Evolutionary conservation across 2,888 invertebrate species (phyloP), one percentile per base, ranked within the genome.

Genomic region (Gerris lacustris): DNA sequence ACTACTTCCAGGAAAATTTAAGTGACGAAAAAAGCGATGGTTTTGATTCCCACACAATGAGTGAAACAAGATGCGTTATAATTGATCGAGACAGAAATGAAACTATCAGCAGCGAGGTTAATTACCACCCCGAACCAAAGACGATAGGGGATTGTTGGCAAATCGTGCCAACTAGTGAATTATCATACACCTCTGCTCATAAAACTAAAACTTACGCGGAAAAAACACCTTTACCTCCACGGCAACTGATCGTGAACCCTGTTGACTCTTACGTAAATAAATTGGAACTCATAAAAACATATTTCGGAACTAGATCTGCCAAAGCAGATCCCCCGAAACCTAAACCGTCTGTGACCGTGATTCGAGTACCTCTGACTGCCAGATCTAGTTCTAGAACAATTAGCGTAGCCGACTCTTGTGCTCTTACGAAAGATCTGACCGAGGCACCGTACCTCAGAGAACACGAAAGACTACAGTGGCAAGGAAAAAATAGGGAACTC

Each of bases 401-500:
- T 2, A 55, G 15, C 55, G 5, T 11, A 11, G 55, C 55, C 15
- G 55, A 9, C 2, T 55, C 15, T 55, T 15, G 15, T 55, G 11
- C 17, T 4, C 18, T 64, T 7, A 18, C 64, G 9, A 64, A 64
- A 64, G 64, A 64, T 9, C 17, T 64, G 31, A 18, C 9, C 17
- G 17, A 31, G 9, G 64, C 18, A n/a, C 64, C 64, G 17, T 64
- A 64, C 18, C 17, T 64, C 2, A 64, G 31, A 18, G 64, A 18
- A n/a, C 64, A 64, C 18, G 64, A 64, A 18, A 9, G 64, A 64
- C 4, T 64, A n/a, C 64, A 64, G 31, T 64, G 64, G 64, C 18
- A 64, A 17, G 64, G 64, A 64, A 64, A 17, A 64, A 64, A 64
- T 31, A 64, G 31, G 5, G 64, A 64, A 18, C 18, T 64, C 7